Evolutionary conservation across 2,888 invertebrate genomes (phyloP), one percentile per base, ranked within the genome.

Genomic region (Noctua fimbriata): DNA sequence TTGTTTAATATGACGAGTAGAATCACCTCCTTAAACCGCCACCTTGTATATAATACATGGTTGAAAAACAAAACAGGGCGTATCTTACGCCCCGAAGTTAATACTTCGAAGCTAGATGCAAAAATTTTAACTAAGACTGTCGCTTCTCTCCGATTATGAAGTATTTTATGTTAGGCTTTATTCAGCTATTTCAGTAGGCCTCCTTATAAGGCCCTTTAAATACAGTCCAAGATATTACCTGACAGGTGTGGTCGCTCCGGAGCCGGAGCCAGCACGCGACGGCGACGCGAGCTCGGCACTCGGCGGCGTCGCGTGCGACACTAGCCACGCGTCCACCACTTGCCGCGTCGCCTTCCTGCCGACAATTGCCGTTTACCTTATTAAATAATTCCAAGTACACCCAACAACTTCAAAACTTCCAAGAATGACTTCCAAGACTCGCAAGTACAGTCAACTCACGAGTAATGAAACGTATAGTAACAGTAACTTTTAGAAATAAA

Each of bases 161-260:
- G 14, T n/a, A 60, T 14, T 14, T 60, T 5, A 28, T 60, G n/a
- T 60, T 2, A 16, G 6, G 14, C 12, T 6, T 60, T 28, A 58
- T 58, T 16, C 58, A 14, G 16, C 58, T 16, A 60, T n/a, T 58
- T n/a, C 14, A n/a, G 55, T 55, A 24, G 24, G 9, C 2, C 2
- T 7, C 18, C n/a, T 14, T 28, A 7, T 52, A 58, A 60, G 21
- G 2, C 21, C 16, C 10, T 44, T 4, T 24, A 73, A 49, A 49
- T 36, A 49, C 28, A n/a, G n/a, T 67, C 1, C 14, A 49, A 49
- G 18, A 32, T 63, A 60, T 92, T 98, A 96, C 98, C 97, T 98
- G 88, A 99, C 99, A 73, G 99, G 99, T 78, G 99, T 99, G 85
- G 99, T 99, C 76, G 99, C 98, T 12, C 99, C 99, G 0, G 98